Percentiles rank a stretch among this genome's conserved stretches.
Evolutionary conservation across 2,888 invertebrate species (phyloP).

Genomic region (Macrosiphum euphorbiae): DNA sequence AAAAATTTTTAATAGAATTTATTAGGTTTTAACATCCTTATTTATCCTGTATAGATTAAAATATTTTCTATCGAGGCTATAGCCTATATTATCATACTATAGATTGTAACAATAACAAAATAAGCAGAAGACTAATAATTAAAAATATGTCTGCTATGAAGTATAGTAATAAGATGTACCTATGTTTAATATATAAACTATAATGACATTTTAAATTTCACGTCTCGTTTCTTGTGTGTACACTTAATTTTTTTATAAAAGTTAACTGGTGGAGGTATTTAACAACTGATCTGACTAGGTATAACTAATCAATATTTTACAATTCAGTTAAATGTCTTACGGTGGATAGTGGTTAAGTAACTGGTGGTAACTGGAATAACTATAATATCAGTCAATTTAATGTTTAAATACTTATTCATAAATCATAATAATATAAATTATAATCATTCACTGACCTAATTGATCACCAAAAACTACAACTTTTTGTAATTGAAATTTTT

Average conservation of each 20-base stretch:
- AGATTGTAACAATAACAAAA: no score
- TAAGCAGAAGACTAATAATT: no score
- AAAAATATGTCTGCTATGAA: not conserved
- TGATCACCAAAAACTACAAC: not conserved
- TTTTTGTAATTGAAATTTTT: not conserved
- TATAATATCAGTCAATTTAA: not conserved
- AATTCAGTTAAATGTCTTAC: not conserved
- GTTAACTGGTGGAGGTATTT: not conserved
- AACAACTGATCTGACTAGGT: not conserved
- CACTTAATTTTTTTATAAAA: not conserved
- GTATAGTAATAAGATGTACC: not conserved
- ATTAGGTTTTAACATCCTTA: no score
- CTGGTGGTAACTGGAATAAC: not conserved
- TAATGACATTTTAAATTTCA: not conserved
- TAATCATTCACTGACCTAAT: not conserved
- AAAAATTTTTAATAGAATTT: no score
- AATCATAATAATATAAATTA: not conserved
- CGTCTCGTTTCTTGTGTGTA: not conserved
- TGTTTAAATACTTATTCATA: not conserved
- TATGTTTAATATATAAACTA: not conserved
- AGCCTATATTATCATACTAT: no score
- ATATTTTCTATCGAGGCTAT: no score
- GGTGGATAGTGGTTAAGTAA: no score
- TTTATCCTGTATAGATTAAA: no score
- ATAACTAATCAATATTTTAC: not conserved